Conservation (phyloP, 2,113 vertebrate species). For the Ceuthmochares aereus region DNA sequence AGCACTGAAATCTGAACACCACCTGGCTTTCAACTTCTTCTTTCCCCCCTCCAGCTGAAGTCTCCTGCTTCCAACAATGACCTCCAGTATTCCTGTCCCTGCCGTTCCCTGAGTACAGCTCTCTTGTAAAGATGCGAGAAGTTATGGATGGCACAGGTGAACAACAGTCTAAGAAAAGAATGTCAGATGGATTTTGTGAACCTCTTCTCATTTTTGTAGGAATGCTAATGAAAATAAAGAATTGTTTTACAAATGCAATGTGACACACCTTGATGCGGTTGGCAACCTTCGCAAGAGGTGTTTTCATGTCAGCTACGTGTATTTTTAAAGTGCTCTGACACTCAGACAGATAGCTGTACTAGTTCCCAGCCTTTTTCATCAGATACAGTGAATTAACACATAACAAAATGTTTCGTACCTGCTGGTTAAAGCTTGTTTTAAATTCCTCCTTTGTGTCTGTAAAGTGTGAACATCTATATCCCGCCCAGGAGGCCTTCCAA, state of each 20-base stretch:
- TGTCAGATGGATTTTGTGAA: not conserved
- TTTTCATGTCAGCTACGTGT: constrained; percentile 61
- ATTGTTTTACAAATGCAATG: not conserved
- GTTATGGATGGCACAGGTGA: constrained; percentile 42
- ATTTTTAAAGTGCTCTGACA: constrained; percentile 69
- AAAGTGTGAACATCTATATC: constrained; percentile 66
- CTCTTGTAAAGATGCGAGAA: constrained; percentile 64
- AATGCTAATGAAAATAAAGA: constrained; percentile 35
- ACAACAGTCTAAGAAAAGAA: constrained; percentile 10
- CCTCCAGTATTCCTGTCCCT: constrained; percentile 44
- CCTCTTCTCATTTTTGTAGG: not conserved
- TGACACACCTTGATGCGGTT: constrained; percentile 39
- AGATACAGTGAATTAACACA: constrained; percentile 65
- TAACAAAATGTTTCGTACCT: constrained; percentile 69
- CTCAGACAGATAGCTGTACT: constrained; percentile 70
- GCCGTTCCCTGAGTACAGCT: constrained; percentile 80
- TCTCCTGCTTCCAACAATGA: constrained; percentile 50
- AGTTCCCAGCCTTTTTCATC: constrained; percentile 60
- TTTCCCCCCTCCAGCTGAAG: constrained; percentile 45
- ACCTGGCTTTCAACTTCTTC: constrained; percentile 55
- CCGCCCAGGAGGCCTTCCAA: constrained; percentile 70
- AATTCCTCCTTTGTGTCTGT: constrained; percentile 66
- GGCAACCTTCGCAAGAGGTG: constrained; percentile 55
- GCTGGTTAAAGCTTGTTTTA: constrained; percentile 79
- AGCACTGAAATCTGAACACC: constrained; percentile 54